Evolutionary conservation across 2,888 invertebrate genomes (phyloP), one percentile per base, ranked within the genome.

Genomic region (Hyles lineata): DNA sequence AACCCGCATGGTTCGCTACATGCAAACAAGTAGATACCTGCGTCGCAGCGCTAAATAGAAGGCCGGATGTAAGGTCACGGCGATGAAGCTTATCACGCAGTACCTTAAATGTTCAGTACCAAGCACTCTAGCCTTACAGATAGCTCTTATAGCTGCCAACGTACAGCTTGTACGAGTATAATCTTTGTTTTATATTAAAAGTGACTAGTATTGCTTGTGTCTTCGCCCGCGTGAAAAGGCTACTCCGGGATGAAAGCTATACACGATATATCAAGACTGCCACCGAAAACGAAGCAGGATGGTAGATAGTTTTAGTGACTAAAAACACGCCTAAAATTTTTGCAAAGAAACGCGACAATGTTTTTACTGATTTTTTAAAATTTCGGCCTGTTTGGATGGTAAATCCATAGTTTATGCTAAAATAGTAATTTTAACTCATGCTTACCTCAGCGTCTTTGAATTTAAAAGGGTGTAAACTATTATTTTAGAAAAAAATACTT

Each of bases 51-150:
- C 75, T 80, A 82, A 79, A 85, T 75, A 81, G 82, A 79, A 82
- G 82, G 79, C 83, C 83, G 86, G 84, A 84, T 83, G 85, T 81
- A 79, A 80, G 83, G 84, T 86, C 86, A 87, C 79, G 82, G 81
- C 78, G 76, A 82, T 86, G 80, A 80, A 84, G 87, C 88, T 90
- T 89, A 89, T 90, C 89, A 71, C 81, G 80, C 78, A 82, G 82
- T 83, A 84, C 85, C 85, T 87, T 86, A 87, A 87, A 89, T 87
- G 88, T 87, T 88, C 87, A 86, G 86, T 85, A 77, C 83, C 78
- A n/a, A 82, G 74, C 79, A 77, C 80, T 80, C 74, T 61, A 63
- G 74, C 61, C 73, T 73, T 72, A 70, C 76, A 73, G 70, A 73
- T 70, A 73, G 43, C 35, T 52, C 69, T 73, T 60, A 73, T 73